Evolutionary conservation across 2,797 vertebrate species (phyloP), one percentile per base, ranked within the genome.

Genomic region (Rallus crepitans): DNA sequence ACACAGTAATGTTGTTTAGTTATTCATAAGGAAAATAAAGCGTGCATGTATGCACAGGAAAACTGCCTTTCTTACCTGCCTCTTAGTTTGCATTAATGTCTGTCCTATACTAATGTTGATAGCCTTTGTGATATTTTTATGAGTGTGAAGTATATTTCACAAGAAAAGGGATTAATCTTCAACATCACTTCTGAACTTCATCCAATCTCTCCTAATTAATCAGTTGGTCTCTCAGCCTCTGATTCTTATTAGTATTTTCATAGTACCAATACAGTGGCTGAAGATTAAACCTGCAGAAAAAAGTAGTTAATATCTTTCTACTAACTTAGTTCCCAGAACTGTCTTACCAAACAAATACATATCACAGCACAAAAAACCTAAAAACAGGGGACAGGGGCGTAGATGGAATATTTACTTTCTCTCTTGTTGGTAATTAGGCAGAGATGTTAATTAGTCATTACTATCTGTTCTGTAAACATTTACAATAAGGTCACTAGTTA

Each of bases 351-450:
- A 66, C 8, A 42, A 33, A 39, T 39, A 33, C 14, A 14, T 15
- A 42, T 11, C 27, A 69, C 61, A 64, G 12, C 33, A 78, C 37
- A 50, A 69, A 57, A 48, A 72, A 73, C 3, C 12, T 69, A 47
- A 33, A 57, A 47, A 78, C 16, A 45, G 16, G 17, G 20, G 20
- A 57, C 9, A 50, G 7, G 6, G 7, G 3, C 2, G 0, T 17
- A 52, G 15, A 35, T 1, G 5, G 30, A 66, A 9, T 52, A 11
- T 12, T 4, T 19, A 23, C 31, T 53, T 59, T 55, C 20, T 81
- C 6, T 73, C 56, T 23, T 64, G 11, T 52, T 52, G 25, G 25
- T 52, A 52, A 52, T 52, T 52, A 52, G 25, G 50, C 50, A 28
- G 50, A 28, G 50, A 23, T 42, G 10, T 12, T 52, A 69, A 40